Base-by-base conservation (phyloP, 2,797 vertebrate species). In the Manis crassicaudata region DNA sequence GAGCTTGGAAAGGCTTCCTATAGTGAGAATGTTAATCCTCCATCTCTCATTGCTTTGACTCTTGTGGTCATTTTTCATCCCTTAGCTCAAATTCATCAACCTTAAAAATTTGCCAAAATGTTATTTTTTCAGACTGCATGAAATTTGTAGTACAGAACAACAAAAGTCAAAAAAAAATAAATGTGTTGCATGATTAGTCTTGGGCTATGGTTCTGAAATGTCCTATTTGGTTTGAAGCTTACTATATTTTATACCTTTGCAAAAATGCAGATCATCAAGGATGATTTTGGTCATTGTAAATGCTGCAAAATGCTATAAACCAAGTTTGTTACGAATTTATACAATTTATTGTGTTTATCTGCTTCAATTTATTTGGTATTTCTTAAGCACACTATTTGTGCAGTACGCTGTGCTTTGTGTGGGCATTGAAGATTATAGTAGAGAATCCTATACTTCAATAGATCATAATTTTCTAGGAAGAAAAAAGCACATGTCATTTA, bases 41-140 rank as follows among this genome's bases (percentile, higher is more conserved):
- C 25, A 23, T 8, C 63, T 54, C 62, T 82, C 25, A 54, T 7
- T 7, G 17, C 83, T 89, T 60, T 62, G 37, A 91, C 11, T 80
- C 20, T 52, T 54, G 21, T 14, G 14, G 12, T 58, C 73, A 17
- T 20, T 87, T 87, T 67, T 46, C n/a, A 17, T 18, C 65, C 58
- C 65, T 79, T 77, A 79, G 52, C n/a, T 92, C 80, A 88, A 70
- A 62, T 29, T 73, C 40, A 56, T 92, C 73, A 40, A 3, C 35
- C 82, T 90, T 90, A 68, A 85, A 95, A 88, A 85, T 50, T 77
- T 80, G 43, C 60, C 93, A 32, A 70, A 40, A 60, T 84, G 50
- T 77, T 80, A 8, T 76, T 52, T 92, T 85, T 58, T n/a, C 14
- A 96, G 84, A 13, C 0, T 0, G 1, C n/a, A 7, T 91, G 20